Percentiles rank a stretch among this genome's conserved stretches.
phyloP scores from a whole-genome alignment of 2,113 vertebrate genomes.

The Pica pica region DNA sequence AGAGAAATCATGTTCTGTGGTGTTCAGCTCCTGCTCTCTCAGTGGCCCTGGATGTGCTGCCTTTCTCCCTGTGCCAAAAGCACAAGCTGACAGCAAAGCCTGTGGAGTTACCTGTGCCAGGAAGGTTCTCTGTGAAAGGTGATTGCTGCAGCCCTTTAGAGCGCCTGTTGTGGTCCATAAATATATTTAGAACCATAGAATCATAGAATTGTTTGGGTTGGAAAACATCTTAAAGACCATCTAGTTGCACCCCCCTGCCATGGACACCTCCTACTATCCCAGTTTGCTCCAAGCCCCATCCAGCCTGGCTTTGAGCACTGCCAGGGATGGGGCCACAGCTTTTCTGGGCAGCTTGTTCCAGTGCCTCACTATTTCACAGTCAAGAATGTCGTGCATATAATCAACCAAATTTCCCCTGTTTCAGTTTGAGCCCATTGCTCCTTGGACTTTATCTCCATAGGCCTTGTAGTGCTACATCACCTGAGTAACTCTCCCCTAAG shows the following conservation, averaged over 20 bases:
- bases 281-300: neutral
- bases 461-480: neutral
- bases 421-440: neutral
- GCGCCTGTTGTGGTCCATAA: neutral
- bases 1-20: conserved; percentile 8
- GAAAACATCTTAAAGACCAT: neutral
- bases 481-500: neutral
- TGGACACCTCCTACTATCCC: neutral
- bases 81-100: neutral
- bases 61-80: neutral
- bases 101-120: neutral
- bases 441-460: neutral
- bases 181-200: neutral
- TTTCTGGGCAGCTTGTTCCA: neutral
- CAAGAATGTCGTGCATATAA: neutral
- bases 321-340: neutral
- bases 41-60: rapidly evolving
- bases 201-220: neutral
- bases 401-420: neutral
- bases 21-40: neutral
- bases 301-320: neutral
- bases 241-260: neutral
- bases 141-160: neutral
- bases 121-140: neutral
- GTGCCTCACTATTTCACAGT: neutral